A percentile compares a stretch with the other conserved stretches of the same genome.
phyloP scores from a whole-genome alignment of 1,140 invertebrate genomes.

The Oncopeltus fasciatus region DNA sequence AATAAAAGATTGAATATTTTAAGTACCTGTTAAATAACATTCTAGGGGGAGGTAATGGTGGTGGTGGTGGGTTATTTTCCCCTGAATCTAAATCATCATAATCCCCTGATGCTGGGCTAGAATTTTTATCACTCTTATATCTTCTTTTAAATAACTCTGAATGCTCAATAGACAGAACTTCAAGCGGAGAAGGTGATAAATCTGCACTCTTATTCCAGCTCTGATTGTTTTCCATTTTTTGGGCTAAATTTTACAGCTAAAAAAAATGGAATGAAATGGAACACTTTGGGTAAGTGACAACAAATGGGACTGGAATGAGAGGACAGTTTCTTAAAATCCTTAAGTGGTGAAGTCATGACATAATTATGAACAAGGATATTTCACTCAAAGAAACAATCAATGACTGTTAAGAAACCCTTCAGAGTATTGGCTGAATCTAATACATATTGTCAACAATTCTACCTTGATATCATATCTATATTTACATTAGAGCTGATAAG shows the following conservation, averaged over 20 bases:
- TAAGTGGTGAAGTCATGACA: not conserved
- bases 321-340: not conserved
- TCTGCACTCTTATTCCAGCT: too few species aligned
- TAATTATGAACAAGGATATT: not conserved
- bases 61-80: not conserved
- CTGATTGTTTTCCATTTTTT: not conserved
- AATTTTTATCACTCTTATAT: constrained; percentile 8
- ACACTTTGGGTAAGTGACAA: not conserved
- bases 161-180: constrained; percentile 16
- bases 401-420: not conserved
- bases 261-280: not conserved
- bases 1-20: too few species aligned
- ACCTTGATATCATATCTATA: not conserved
- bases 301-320: not conserved
- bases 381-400: not conserved
- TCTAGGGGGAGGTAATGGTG: too few species aligned
- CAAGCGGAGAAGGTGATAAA: constrained; percentile 15
- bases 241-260: not conserved
- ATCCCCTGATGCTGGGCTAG: not conserved
- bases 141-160: constrained; percentile 15
- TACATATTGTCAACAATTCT: not conserved
- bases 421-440: not conserved
- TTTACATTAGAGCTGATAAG: not conserved
- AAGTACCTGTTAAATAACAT: too few species aligned
- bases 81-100: not conserved